A percentile compares a stretch with the other conserved stretches of the same genome.
Evolutionary conservation across 2,888 invertebrate species (phyloP).

Genomic region (Sarcophaga variegata): DNA sequence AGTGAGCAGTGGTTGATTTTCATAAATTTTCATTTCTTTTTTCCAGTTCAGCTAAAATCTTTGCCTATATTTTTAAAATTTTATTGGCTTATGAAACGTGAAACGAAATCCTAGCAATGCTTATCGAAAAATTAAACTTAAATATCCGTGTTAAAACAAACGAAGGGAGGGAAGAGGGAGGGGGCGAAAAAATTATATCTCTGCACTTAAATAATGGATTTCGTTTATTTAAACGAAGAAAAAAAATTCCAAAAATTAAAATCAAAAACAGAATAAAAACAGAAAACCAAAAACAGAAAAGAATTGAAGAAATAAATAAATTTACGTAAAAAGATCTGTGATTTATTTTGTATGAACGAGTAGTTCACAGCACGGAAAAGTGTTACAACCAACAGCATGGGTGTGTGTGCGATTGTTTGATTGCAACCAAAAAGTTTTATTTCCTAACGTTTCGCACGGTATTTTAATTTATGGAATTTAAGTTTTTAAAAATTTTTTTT

Average conservation of each 20-base stretch:
- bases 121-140: no score
- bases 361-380: slow-evolving; percentile 17
- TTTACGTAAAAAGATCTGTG: slow-evolving; percentile 82
- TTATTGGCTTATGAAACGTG: no score
- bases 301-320: slow-evolving; percentile 79
- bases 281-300: slow-evolving; percentile 74
- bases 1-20: no score
- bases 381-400: background rate
- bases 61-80: no score
- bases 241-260: slow-evolving; percentile 60
- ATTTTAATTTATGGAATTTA: slow-evolving; percentile 80
- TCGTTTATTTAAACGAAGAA: slow-evolving; percentile 9
- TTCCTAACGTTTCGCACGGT: slow-evolving; percentile 71
- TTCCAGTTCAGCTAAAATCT: no score
- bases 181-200: no score
- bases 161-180: no score
- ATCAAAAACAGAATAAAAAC: slow-evolving; percentile 53
- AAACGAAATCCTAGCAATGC: no score
- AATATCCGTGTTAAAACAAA: no score
- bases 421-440: slow-evolving; percentile 71
- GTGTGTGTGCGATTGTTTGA: slow-evolving; percentile 24
- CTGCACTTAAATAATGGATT: no score
- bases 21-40: no score
- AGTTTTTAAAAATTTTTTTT: slow-evolving; percentile 73
- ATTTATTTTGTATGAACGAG: slow-evolving; percentile 74